Base-by-base conservation (phyloP, 2,797 vertebrate species). In the Arctocebus calabarensis region DNA sequence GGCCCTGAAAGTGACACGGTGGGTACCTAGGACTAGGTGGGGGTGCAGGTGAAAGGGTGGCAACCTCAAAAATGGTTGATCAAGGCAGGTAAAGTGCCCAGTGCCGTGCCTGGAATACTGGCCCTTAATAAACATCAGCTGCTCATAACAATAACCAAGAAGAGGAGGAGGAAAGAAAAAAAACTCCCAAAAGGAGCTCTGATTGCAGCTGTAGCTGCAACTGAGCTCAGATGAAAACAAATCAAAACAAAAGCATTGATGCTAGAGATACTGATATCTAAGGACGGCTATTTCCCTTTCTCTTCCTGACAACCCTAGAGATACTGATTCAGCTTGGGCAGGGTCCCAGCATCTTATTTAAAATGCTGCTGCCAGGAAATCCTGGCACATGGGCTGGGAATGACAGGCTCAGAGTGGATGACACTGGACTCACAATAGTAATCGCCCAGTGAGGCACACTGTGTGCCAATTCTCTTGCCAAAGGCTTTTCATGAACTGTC, bases 381-480 rank as follows among this genome's bases (percentile, higher is more conserved):
- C n/a, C 20, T 19, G 2, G 16, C 1, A 5, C 5, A 2, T 3
- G 25, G n/a, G 2, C 2, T 32, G 32, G 77, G 37, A 55, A 37
- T 34, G 1, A 16, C 9, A 23, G 19, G 27, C 17, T 7, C 11
- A 1, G n/a, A 23, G 40, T 7, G 1, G 7, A 9, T 10, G 32
- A 7, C 7, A 10, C 17, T 13, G 6, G 3, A n/a, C 5, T 75
- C 34, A 37, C 9, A 10, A 6, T 19, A 64, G 48, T 17, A 32
- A 0, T 40, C 73, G 25, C 52, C 29, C 3, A 32, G n/a, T 0
- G 12, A 22, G 10, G 16, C 12, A 43, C 5, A 27, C 5, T 0
- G 0, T 0, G 5, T 32, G 10, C 29, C 22, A 1, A 1, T 16
- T 59, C 29, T 57, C 19, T 8, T 57, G 37, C 43, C 34, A 17